Evolutionary conservation across 2,113 vertebrate species (phyloP).

Genomic region (Osmerus eperlanus): DNA sequence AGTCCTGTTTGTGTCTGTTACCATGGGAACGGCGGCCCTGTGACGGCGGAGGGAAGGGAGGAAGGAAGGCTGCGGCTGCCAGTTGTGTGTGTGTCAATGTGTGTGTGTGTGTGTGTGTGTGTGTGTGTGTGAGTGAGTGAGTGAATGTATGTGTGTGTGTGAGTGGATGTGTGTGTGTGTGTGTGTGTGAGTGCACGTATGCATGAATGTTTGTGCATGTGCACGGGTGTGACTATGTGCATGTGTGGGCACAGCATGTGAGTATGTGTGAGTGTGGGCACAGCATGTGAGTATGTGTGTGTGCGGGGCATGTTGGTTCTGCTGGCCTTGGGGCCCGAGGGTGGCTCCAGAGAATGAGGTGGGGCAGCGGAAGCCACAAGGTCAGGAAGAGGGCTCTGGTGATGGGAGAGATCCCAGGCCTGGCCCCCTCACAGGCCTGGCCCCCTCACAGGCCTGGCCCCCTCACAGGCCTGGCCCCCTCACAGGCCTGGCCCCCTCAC

Average conservation of each 20-base stretch:
- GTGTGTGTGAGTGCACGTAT: background rate
- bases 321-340: no score
- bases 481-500: no score
- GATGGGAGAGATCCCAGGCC: no score
- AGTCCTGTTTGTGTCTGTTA: conserved; percentile 71
- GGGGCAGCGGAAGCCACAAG: no score
- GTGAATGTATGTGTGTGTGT: background rate
- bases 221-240: background rate
- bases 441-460: no score
- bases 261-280: background rate
- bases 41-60: conserved; percentile 27
- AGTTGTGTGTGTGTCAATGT: background rate
- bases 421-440: no score
- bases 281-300: no score
- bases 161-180: background rate
- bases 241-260: background rate
- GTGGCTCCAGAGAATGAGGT: no score
- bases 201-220: background rate
- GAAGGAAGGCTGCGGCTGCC: no score
- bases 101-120: background rate
- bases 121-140: background rate
- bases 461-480: no score
- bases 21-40: conserved; percentile 30
- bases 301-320: no score
- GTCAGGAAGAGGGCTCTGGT: no score